These are phyloP conservation scores for Lasioglossum oenotherae DNA, from an alignment of 2,888 invertebrate genomes.

Conservation along the genomic window DNA sequence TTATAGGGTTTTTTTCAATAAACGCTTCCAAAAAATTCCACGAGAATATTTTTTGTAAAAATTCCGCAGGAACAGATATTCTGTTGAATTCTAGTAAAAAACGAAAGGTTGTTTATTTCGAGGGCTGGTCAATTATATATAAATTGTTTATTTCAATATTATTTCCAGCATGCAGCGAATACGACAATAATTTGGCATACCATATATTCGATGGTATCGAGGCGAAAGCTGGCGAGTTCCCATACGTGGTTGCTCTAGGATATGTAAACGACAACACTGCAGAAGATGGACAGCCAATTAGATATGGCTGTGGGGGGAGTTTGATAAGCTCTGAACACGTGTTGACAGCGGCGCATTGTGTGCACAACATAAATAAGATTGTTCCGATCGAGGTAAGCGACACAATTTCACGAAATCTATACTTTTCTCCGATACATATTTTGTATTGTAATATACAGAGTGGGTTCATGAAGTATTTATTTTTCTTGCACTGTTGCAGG, in stretches of 20 bases:
- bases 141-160: not conserved
- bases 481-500: slow-evolving; percentile 61
- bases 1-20: too few relatives aligned
- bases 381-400: slow-evolving; percentile 75
- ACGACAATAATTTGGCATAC: slow-evolving; percentile 62
- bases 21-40: too few relatives aligned
- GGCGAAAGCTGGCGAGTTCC: slow-evolving; percentile 75
- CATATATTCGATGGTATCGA: slow-evolving; percentile 73
- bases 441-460: not conserved
- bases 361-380: slow-evolving; percentile 71
- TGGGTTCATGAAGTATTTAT: not conserved
- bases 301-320: slow-evolving; percentile 78
- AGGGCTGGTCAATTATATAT: not conserved
- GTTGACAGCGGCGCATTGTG: slow-evolving; percentile 81
- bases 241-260: slow-evolving; percentile 78
- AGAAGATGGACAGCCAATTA: slow-evolving; percentile 52
- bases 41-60: too few relatives aligned
- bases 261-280: slow-evolving; percentile 60
- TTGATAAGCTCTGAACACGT: slow-evolving; percentile 76
- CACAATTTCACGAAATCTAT: not conserved
- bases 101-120: too few relatives aligned
- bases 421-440: not conserved
- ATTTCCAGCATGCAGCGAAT: slow-evolving; percentile 75
- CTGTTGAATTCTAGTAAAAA: too few relatives aligned
- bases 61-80: too few relatives aligned